Conservation (phyloP, 2,113 vertebrate species). For the Lepisosteus oculatus region DNA sequence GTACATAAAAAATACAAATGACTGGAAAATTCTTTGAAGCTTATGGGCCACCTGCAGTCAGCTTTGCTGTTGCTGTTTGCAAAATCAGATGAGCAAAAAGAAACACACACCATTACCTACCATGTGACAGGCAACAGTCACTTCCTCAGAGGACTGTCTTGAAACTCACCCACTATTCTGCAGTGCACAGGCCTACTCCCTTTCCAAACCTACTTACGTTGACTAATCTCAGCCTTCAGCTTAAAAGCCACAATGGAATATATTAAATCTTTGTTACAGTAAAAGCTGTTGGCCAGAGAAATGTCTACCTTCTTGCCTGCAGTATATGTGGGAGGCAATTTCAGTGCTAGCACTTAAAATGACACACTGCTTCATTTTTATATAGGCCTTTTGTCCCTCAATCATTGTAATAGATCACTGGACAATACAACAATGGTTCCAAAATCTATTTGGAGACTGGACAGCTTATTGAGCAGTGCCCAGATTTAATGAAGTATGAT, state of each 20-base stretch:
- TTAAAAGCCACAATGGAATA: neutral
- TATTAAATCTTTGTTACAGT: no score
- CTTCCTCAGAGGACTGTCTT: slow-evolving; percentile 40
- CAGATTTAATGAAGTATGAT: no score
- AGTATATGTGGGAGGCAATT: no score
- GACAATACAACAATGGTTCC: no score
- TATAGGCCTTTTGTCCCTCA: no score
- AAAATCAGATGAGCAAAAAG: slow-evolving; percentile 36
- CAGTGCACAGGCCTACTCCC: slow-evolving; percentile 8
- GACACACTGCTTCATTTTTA: no score
- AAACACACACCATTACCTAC: slow-evolving; percentile 36
- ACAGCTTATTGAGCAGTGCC: no score
- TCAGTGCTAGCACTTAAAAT: no score
- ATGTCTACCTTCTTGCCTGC: no score
- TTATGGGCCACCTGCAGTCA: slow-evolving; percentile 27
- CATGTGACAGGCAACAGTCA: slow-evolving; percentile 47
- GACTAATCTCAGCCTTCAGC: neutral
- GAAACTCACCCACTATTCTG: slow-evolving; percentile 32
- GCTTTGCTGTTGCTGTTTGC: slow-evolving; percentile 20
- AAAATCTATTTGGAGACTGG: no score
- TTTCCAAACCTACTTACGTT: neutral
- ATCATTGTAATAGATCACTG: no score
- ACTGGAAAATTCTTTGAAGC: slow-evolving; percentile 39
- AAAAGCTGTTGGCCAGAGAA: no score
- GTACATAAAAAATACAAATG: slow-evolving; percentile 2